These are phyloP conservation scores for Tiliacea aurago DNA, from an alignment of 2,888 invertebrate genomes.

Conservation along the genomic window DNA sequence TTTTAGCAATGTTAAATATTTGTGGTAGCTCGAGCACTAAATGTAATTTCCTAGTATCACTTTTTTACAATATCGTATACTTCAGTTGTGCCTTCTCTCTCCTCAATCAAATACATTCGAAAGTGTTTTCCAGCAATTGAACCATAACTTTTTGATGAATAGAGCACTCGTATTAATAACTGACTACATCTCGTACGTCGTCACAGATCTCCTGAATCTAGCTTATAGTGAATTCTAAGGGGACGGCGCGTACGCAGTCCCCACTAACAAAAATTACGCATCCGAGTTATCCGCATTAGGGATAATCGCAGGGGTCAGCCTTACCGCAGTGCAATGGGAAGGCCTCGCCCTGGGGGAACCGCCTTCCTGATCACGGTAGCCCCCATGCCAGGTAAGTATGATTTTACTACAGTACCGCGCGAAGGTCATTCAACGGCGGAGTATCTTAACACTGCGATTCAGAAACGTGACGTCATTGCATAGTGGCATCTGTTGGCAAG, in stretches of 20 bases:
- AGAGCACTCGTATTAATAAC: not conserved
- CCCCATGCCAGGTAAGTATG: conserved; percentile 60
- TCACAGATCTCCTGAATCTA: not conserved
- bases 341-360: conserved; percentile 57
- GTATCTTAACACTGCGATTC: conserved; percentile 50
- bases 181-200: not conserved
- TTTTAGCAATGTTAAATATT: not conserved
- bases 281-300: conserved; percentile 56
- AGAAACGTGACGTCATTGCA: conserved; percentile 36
- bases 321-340: conserved; percentile 45
- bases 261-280: conserved; percentile 57
- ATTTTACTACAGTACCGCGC: not conserved
- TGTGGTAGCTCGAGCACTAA: too few species aligned
- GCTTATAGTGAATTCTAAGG: not conserved
- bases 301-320: conserved; percentile 54
- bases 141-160: not conserved
- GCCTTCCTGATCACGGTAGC: conserved; percentile 52
- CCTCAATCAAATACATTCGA: not conserved
- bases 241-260: conserved; percentile 55
- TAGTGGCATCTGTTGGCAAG: conserved; percentile 46
- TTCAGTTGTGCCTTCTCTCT: not conserved
- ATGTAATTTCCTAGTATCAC: not conserved
- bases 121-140: not conserved
- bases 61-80: not conserved
- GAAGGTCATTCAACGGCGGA: conserved; percentile 30